These are phyloP conservation scores for Stichodactyla helianthus DNA, from an alignment of 64 coral and sea anemone genomes.

Conservation along the genomic window DNA sequence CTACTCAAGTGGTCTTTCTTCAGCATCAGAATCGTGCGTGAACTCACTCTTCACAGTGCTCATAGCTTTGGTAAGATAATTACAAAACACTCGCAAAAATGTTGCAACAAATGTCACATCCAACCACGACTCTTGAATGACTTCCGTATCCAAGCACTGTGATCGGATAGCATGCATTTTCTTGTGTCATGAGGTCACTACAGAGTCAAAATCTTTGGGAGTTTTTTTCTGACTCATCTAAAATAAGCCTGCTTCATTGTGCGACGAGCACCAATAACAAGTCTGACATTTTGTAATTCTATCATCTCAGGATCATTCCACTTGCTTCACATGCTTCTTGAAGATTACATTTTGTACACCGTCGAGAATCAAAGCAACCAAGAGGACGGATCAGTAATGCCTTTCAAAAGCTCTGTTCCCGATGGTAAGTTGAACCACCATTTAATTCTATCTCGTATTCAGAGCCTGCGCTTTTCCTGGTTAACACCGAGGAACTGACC, in stretches of 20 bases:
- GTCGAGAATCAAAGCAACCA: constrained; percentile 93
- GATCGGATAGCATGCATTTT: background rate
- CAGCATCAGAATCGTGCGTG: constrained; percentile 86
- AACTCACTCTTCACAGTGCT: constrained; percentile 91
- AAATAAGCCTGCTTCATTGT: background rate
- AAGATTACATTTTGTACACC: constrained; percentile 97
- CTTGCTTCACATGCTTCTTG: constrained; percentile 92
- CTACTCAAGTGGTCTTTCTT: constrained; percentile 99
- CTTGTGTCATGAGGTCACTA: background rate
- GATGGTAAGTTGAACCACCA: constrained; percentile 1
- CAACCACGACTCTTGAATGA: background rate
- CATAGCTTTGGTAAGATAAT: constrained; percentile 93
- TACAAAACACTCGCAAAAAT: background rate
- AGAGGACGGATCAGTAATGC: constrained; percentile 33
- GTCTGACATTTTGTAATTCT: background rate
- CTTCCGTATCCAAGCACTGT: background rate
- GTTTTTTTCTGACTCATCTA: background rate
- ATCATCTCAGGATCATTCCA: constrained; percentile 84
- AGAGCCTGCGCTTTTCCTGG: too few species aligned
- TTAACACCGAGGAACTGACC: too few species aligned
- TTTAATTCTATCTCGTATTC: too few species aligned
- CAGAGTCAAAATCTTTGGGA: background rate
- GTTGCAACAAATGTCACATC: background rate
- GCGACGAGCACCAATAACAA: background rate
- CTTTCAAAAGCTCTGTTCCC: constrained; percentile 26